A percentile compares a stretch with the other conserved stretches of the same genome.
These are phyloP conservation scores for Tragelaphus oryx DNA, from an alignment of 2,797 vertebrate species.

Conservation along the genomic window DNA sequence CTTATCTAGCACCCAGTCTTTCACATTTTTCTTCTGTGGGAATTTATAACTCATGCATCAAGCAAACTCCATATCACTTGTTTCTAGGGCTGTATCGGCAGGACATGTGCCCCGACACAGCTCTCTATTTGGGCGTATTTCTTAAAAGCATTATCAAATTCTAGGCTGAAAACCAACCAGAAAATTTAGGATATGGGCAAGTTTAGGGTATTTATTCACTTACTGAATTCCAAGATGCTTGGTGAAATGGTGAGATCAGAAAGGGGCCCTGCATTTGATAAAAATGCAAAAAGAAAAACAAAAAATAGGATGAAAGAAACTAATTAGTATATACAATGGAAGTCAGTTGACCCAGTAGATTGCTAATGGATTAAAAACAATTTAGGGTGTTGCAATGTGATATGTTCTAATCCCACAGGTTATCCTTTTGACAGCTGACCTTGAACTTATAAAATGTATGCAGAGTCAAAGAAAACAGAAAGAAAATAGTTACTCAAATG, in stretches of 20 bases:
- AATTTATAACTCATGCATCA: conserved; percentile 47
- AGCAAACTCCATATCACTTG: conserved; percentile 48
- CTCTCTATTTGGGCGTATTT: conserved; percentile 64
- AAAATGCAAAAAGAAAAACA: conserved; percentile 77
- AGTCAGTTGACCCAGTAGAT: conserved; percentile 79
- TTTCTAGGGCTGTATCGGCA: conserved; percentile 48
- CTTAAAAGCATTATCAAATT: conserved; percentile 69
- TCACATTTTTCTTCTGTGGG: conserved; percentile 67
- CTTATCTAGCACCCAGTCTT: conserved; percentile 63
- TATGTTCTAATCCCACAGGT: conserved; percentile 85
- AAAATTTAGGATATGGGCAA: conserved; percentile 69
- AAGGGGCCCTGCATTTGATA: conserved; percentile 81
- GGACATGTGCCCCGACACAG: conserved; percentile 29
- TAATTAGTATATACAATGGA: conserved; percentile 85
- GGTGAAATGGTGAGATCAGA: conserved; percentile 78
- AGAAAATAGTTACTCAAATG: conserved; percentile 89
- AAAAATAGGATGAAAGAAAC: conserved; percentile 78
- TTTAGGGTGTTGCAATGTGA: conserved; percentile 78
- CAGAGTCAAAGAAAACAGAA: conserved; percentile 87
- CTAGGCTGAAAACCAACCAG: conserved; percentile 77
- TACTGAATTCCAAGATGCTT: conserved; percentile 82
- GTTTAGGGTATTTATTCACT: conserved; percentile 67
- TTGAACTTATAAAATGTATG: conserved; percentile 88
- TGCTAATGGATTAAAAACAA: conserved; percentile 79
- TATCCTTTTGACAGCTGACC: conserved; percentile 86